Conservation (phyloP, 2,113 vertebrate species). For the Megalops atlanticus region DNA sequence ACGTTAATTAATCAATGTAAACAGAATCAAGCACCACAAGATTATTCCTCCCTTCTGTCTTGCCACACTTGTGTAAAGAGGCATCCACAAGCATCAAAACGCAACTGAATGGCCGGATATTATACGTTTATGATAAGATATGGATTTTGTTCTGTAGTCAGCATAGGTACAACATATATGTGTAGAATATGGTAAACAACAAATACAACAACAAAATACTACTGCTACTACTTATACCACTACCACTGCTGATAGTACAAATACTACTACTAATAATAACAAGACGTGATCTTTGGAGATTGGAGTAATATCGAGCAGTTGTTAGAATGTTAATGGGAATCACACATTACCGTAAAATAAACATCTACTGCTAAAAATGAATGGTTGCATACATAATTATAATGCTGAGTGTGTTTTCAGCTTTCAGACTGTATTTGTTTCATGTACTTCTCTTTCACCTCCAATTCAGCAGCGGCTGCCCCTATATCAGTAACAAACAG, state of each 20-base stretch:
- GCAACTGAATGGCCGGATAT: background rate
- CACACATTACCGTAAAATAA: too few species aligned
- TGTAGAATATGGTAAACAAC: background rate
- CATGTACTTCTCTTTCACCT: conserved; percentile 44
- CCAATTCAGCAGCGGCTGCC: conserved; percentile 69
- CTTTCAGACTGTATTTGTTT: conserved; percentile 43
- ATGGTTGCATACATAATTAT: conserved; percentile 43
- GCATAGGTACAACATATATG: background rate
- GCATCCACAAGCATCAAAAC: background rate
- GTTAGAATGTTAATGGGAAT: too few species aligned
- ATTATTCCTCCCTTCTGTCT: conserved; percentile 10
- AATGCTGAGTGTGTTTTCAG: conserved; percentile 11
- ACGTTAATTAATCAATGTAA: conserved; percentile 46
- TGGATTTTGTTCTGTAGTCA: background rate
- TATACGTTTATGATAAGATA: background rate
- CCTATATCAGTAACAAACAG: conserved; percentile 88
- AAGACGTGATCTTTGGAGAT: background rate
- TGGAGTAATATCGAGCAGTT: background rate
- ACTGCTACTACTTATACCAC: background rate
- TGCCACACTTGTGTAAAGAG: background rate
- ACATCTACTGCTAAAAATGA: background rate
- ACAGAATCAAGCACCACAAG: conserved; percentile 22
- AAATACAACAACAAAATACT: background rate
- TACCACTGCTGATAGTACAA: background rate
- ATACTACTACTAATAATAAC: background rate